A percentile compares a stretch with the other conserved stretches of the same genome.
Evolutionary conservation across 2,797 vertebrate genomes (phyloP).

Genomic region (Octomys mimax): DNA sequence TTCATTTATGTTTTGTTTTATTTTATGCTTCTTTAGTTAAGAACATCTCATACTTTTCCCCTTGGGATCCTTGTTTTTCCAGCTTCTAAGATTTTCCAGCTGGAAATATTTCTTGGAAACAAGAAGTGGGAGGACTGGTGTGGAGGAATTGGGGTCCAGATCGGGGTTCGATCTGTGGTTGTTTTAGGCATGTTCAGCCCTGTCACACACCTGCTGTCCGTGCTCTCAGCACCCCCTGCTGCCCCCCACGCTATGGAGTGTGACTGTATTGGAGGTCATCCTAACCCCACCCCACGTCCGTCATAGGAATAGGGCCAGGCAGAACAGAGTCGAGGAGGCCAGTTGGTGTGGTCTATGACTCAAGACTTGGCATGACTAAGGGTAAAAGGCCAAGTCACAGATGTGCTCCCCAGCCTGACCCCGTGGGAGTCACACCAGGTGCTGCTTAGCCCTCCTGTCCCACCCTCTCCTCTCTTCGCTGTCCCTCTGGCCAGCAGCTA

Average conservation of each 20-base stretch:
- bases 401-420: not conserved
- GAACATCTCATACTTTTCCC: slow-evolving; percentile 75
- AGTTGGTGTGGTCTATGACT: not conserved
- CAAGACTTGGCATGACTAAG: not conserved
- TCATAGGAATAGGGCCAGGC: not conserved
- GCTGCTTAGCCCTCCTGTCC: not conserved
- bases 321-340: not conserved
- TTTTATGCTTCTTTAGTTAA: slow-evolving; percentile 72
- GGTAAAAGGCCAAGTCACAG: slow-evolving; percentile 10
- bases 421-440: not conserved
- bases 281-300: not conserved
- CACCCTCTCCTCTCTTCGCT: not conserved
- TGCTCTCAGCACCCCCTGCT: not conserved
- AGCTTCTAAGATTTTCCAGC: slow-evolving; percentile 72
- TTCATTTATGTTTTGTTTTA: slow-evolving; percentile 69
- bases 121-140: slow-evolving; percentile 33
- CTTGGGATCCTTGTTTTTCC: slow-evolving; percentile 70
- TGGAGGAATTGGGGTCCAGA: slow-evolving; percentile 21
- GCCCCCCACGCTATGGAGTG: not conserved
- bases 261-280: not conserved
- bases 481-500: not conserved
- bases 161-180: not conserved
- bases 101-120: slow-evolving; percentile 70
- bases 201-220: not conserved
- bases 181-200: not conserved